Evolutionary conservation across 2,888 invertebrate genomes (phyloP), one percentile per base, ranked within the genome.

Genomic region (Agrotis segetum): DNA sequence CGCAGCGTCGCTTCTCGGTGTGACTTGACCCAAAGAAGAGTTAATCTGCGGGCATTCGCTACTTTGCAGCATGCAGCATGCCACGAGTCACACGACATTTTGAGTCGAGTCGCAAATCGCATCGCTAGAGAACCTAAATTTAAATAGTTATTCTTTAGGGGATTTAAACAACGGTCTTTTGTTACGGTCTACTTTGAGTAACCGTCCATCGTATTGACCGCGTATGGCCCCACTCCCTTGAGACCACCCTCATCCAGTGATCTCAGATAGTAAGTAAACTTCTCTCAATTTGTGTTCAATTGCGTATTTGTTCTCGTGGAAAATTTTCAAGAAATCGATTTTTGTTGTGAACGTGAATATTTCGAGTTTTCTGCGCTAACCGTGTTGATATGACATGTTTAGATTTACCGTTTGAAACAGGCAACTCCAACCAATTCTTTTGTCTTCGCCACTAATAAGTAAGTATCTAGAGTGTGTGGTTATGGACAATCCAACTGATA

Each of bases 251-350:
- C 44, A 63, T 19, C 65, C 44, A 16, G 6, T 64, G 16, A 19
- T 66, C 13, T 19, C 17, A 34, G 19, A 21, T 17, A 16, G 19
- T 46, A 67, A 47, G 29, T 46, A 9, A 34, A 17, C 17, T 17
- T 29, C 9, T 56, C 56, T 56, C 56, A 56, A 56, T 34, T 56
- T 34, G n/a, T 56, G 34, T 56, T 56, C n/a, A 56, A 56, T 56
- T 29, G 9, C 19, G 14, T 34, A 34, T 66, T 16, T 13, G 7
- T 2, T 2, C 14, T 66, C 19, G 19, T 47, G 9, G 5, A 47
- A 40, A 44, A 17, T 13, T 17, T 34, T 5, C 9, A 68, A 53
- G 29, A 53, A 0, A 52, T 24, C n/a, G 14, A 1, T 46, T 19
- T 70, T 50, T 50, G 53, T 24, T 44, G n/a, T 13, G 17, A 13